Evolutionary conservation across 2,888 invertebrate genomes (phyloP).

Genomic region (Hipparchia semele): DNA sequence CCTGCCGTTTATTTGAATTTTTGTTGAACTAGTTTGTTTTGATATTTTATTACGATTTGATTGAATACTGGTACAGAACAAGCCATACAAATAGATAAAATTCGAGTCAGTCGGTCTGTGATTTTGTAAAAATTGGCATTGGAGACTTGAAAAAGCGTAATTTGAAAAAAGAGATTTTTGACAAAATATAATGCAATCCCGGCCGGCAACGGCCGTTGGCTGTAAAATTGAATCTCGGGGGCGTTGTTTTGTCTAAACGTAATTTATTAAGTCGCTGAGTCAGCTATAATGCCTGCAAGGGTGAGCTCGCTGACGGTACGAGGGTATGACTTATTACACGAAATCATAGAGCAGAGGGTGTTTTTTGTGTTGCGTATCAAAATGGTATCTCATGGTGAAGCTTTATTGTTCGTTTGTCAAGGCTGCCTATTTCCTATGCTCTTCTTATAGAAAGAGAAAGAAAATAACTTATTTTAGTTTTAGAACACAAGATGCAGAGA

Average conservation of each 20-base stretch:
- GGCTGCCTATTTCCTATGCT: no score
- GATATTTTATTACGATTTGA: no score
- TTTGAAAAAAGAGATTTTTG: no score
- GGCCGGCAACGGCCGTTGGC: not conserved
- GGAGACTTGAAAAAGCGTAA: no score
- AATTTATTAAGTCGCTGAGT: slow-evolving; percentile 13
- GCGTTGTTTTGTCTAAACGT: slow-evolving; percentile 13
- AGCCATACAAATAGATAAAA: no score
- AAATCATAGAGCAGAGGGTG: not conserved
- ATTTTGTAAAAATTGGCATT: no score
- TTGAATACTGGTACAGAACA: no score
- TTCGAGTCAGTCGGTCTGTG: no score
- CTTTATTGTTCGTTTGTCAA: not conserved
- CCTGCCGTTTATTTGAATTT: not conserved
- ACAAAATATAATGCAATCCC: not conserved
- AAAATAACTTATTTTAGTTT: no score
- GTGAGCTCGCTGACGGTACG: not conserved
- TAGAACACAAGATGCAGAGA: no score
- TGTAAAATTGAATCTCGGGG: slow-evolving; percentile 1
- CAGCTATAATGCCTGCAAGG: slow-evolving; percentile 4
- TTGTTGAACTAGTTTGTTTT: no score
- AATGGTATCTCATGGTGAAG: not conserved
- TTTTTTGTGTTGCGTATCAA: not conserved
- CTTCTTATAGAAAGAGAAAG: no score
- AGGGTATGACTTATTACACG: not conserved